Conservation (phyloP, 2,888 invertebrate species). For the Busseola fusca region DNA sequence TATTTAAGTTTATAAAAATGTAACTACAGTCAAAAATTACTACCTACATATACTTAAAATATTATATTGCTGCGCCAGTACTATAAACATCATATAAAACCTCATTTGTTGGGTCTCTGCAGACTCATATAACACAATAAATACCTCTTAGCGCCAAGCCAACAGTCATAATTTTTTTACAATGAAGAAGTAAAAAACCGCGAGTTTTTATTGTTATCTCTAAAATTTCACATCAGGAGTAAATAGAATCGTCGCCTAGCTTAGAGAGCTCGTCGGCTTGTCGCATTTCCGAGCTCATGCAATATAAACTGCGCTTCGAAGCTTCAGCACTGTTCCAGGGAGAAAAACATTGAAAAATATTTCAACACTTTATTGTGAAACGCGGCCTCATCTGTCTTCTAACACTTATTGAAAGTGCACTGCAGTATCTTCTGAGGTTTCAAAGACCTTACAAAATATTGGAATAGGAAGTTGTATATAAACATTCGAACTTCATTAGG, state of each 20-base stretch:
- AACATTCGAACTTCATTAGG: neutral
- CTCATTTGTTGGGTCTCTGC: conserved; percentile 45
- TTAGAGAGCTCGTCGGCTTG: conserved; percentile 32
- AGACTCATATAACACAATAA: conserved; percentile 50
- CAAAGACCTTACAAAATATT: conserved; percentile 4
- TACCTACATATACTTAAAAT: conserved; percentile 6
- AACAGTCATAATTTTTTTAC: conserved; percentile 57
- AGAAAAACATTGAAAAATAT: conserved; percentile 16
- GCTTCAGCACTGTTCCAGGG: conserved; percentile 16
- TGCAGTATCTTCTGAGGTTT: conserved; percentile 17
- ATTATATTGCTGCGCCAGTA: conserved; percentile 42
- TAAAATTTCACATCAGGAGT: conserved; percentile 51
- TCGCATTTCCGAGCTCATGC: conserved; percentile 54
- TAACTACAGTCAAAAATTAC: conserved; percentile 13
- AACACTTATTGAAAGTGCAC: conserved; percentile 36
- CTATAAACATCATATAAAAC: conserved; percentile 51
- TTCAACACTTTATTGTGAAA: conserved; percentile 30
- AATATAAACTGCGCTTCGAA: conserved; percentile 51
- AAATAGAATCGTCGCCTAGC: conserved; percentile 48
- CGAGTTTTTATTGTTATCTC: conserved; percentile 51
- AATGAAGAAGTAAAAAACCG: conserved; percentile 55
- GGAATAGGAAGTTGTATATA: neutral
- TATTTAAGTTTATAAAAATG: too few species aligned
- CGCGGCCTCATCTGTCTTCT: conserved; percentile 39
- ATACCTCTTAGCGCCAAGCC: conserved; percentile 45